Conservation (phyloP, 2,888 invertebrate genomes). For the Hybos culiciformis region DNA sequence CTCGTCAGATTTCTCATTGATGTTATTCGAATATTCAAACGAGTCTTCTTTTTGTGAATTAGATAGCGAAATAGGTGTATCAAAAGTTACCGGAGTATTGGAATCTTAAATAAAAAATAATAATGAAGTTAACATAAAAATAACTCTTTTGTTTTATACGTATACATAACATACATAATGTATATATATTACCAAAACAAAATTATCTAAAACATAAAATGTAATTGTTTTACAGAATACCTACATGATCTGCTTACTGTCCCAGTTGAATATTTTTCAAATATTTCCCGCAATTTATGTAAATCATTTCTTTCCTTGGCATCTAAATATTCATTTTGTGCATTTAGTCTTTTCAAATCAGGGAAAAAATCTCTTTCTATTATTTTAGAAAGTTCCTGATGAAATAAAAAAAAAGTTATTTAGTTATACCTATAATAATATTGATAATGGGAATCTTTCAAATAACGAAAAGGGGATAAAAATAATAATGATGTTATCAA, state of each 20-base stretch:
- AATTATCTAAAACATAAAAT: too few relatives aligned
- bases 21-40: constrained; percentile 8
- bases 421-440: too few relatives aligned
- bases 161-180: neutral
- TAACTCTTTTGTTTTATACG: neutral
- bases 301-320: constrained; percentile 84
- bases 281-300: constrained; percentile 70
- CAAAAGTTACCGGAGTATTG: constrained; percentile 88
- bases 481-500: too few relatives aligned
- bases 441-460: too few relatives aligned
- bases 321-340: constrained; percentile 84
- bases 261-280: constrained; percentile 68
- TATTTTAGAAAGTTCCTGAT: constrained; percentile 77
- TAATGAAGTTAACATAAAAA: too few relatives aligned
- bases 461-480: too few relatives aligned
- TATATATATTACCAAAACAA: neutral
- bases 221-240: too few relatives aligned
- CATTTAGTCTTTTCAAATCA: constrained; percentile 79
- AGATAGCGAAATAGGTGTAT: constrained; percentile 55
- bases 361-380: constrained; percentile 97
- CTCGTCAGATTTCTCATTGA: constrained; percentile 14
- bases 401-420: constrained; percentile 26
- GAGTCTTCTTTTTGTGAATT: constrained; percentile 24
- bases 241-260: constrained; percentile 21
- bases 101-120: constrained; percentile 40